A percentile compares a stretch with the other conserved stretches of the same genome.
Evolutionary conservation across 1,140 invertebrate species (phyloP).

Genomic region (Drosophila persimilis): DNA sequence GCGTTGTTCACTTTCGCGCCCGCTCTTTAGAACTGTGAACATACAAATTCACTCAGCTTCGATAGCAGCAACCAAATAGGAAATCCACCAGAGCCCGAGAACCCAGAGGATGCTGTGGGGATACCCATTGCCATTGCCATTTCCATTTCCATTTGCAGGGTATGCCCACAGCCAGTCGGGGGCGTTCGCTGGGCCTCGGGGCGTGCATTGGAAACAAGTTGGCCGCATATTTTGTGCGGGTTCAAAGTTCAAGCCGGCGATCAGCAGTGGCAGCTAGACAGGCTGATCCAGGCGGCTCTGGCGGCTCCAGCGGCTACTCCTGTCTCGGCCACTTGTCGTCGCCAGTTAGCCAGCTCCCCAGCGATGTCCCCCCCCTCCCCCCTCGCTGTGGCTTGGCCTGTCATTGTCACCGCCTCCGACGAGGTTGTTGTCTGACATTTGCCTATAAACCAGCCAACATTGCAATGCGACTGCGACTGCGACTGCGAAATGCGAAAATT

Average conservation of each 20-base stretch:
- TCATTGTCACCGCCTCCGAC: slow-evolving; percentile 74
- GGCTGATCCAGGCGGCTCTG: slow-evolving; percentile 39
- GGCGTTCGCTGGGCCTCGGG: slow-evolving; percentile 63
- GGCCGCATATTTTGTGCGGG: slow-evolving; percentile 76
- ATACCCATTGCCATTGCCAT: background rate
- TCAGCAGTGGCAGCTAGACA: slow-evolving; percentile 40
- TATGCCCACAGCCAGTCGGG: slow-evolving; percentile 31
- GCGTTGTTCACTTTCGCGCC: slow-evolving; percentile 77
- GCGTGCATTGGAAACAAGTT: slow-evolving; percentile 75
- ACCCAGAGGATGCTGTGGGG: background rate
- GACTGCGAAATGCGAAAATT: too few species aligned
- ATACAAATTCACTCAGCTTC: slow-evolving; percentile 83
- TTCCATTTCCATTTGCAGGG: too few species aligned
- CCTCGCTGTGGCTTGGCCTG: slow-evolving; percentile 41
- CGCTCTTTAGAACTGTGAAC: slow-evolving; percentile 81
- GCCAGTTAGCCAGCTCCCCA: slow-evolving; percentile 51
- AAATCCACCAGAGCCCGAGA: slow-evolving; percentile 9
- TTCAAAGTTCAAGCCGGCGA: slow-evolving; percentile 69
- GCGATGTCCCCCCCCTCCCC: slow-evolving; percentile 14
- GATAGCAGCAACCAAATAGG: slow-evolving; percentile 73
- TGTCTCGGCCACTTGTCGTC: slow-evolving; percentile 75
- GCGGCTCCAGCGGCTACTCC: slow-evolving; percentile 18
- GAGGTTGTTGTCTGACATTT: slow-evolving; percentile 71
- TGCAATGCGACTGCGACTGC: slow-evolving; percentile 25
- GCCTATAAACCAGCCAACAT: slow-evolving; percentile 64